phyloP scores from a whole-genome alignment of 2,888 invertebrate species.

The Linnaemya vulpina region DNA sequence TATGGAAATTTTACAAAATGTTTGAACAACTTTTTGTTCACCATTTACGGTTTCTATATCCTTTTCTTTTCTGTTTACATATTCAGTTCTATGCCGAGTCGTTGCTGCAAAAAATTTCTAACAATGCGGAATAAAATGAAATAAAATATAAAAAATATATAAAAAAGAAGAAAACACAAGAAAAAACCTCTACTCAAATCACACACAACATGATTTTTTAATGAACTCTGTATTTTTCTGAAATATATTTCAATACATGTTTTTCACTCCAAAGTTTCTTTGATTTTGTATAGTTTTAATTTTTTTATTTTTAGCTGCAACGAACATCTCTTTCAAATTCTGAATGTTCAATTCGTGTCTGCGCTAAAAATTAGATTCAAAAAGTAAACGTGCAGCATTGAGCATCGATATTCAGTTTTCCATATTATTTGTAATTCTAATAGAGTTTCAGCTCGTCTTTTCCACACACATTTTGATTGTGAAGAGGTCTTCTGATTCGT shows the following conservation, averaged over 20 bases:
- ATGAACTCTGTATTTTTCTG: conserved; percentile 43
- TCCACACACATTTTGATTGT: neutral
- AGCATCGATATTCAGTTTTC: conserved; percentile 7
- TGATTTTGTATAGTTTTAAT: conserved; percentile 31
- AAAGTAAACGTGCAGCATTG: neutral
- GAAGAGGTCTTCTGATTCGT: conserved; percentile 8
- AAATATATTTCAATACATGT: conserved; percentile 21
- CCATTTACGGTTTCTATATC: neutral
- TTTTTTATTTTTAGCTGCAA: conserved; percentile 13
- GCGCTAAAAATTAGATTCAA: conserved; percentile 43
- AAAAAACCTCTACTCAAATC: conserved; percentile 46
- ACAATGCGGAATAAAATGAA: conserved; percentile 52
- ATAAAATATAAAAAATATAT: neutral
- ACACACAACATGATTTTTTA: conserved; percentile 58
- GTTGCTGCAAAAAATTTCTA: conserved; percentile 8
- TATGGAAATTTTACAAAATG: conserved; percentile 9
- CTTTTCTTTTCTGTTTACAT: neutral
- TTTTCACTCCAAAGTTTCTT: neutral
- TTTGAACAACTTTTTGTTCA: conserved; percentile 3
- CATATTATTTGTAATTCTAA: conserved; percentile 52
- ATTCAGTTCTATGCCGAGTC: conserved; percentile 3
- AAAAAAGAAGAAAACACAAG: neutral
- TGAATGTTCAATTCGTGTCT: conserved; percentile 55
- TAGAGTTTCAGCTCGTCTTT: conserved; percentile 27
- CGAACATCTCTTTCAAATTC: conserved; percentile 17